These are phyloP conservation scores for Rhea pennata DNA, from an alignment of 2,113 vertebrate genomes.

Conservation along the genomic window DNA sequence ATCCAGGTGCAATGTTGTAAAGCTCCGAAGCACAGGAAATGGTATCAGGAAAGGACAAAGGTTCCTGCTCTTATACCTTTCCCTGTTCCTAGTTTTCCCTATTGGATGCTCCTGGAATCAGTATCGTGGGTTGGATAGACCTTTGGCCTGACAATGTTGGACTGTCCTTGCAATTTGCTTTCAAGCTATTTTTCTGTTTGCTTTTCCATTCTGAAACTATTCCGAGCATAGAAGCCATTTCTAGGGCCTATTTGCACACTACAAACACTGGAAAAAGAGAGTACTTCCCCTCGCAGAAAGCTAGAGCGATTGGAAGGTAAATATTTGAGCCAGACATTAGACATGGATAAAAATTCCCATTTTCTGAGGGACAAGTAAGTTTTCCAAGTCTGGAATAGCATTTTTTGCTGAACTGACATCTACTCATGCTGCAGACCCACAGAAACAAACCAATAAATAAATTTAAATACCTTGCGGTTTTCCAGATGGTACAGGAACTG, in stretches of 20 bases:
- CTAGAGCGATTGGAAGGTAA: background rate
- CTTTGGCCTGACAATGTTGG: fast-evolving
- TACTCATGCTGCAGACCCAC: background rate
- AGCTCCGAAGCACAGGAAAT: background rate
- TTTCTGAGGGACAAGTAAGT: background rate
- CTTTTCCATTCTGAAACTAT: background rate
- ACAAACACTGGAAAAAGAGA: background rate
- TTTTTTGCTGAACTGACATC: background rate
- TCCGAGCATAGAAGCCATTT: background rate
- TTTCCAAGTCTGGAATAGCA: background rate
- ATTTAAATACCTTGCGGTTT: conserved; percentile 51
- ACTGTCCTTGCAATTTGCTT: background rate
- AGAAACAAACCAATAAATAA: background rate
- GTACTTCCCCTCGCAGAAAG: background rate
- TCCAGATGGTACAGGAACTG: background rate
- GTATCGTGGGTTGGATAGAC: background rate
- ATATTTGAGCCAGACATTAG: background rate
- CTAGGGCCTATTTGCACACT: background rate
- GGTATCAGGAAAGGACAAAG: fast-evolving
- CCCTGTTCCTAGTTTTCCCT: background rate
- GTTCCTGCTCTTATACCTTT: background rate
- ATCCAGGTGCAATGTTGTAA: background rate
- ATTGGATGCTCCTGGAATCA: background rate
- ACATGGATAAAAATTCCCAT: background rate
- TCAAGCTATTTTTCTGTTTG: background rate